phyloP scores from a whole-genome alignment of 1,140 invertebrate species.

The Copidosoma floridanum region DNA sequence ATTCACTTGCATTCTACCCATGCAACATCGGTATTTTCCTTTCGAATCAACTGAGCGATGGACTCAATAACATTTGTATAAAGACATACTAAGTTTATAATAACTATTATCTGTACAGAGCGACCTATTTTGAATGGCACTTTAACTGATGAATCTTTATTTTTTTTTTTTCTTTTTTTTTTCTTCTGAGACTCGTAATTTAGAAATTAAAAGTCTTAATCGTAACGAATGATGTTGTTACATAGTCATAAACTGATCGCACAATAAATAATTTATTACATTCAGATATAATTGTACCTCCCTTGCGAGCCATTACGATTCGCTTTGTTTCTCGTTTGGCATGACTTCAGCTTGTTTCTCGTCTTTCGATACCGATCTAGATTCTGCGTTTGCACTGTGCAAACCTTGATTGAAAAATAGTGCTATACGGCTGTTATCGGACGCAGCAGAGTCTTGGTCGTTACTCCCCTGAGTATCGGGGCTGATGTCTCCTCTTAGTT shows the following conservation, averaged over 20 bases:
- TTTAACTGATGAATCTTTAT: too few species aligned
- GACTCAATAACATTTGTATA: conserved; percentile 2
- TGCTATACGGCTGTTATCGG: conserved; percentile 35
- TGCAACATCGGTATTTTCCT: conserved; percentile 4
- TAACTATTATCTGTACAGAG: conserved; percentile 5
- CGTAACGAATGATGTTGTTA: too few species aligned
- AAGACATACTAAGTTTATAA: background rate
- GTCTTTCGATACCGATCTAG: conserved; percentile 31
- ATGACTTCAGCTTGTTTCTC: conserved; percentile 21
- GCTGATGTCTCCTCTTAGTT: background rate
- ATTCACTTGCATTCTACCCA: background rate
- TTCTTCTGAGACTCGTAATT: too few species aligned
- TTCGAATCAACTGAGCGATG: conserved; percentile 2
- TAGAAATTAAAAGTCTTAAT: too few species aligned
- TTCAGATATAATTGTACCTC: too few species aligned
- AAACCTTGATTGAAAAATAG: conserved; percentile 44
- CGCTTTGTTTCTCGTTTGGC: conserved; percentile 20
- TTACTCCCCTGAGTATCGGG: background rate
- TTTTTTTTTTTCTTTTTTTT: too few species aligned
- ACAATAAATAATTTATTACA: too few species aligned
- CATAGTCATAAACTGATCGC: too few species aligned
- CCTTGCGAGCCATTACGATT: conserved; percentile 4
- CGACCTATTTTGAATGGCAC: conserved; percentile 19
- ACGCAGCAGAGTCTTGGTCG: conserved; percentile 14
- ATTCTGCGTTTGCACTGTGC: conserved; percentile 37